Evolutionary conservation across 2,797 vertebrate genomes (phyloP), one percentile per base, ranked within the genome.

Genomic region (Acipenser ruthenus): DNA sequence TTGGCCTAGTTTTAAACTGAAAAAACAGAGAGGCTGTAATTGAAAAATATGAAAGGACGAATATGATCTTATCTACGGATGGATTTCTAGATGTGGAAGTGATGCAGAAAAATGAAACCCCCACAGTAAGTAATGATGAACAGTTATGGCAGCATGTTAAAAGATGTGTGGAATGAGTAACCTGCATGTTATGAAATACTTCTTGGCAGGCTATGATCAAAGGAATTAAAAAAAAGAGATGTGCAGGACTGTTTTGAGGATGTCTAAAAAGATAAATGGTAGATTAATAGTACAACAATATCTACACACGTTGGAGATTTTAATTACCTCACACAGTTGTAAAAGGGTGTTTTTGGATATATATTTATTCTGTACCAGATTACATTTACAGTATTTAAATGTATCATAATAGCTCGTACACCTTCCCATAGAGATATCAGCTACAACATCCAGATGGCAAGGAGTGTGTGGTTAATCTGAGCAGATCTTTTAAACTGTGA

Each of bases 401-500:
- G 47, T 23, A 51, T 63, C 50, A 9, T 49, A 7, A n/a, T 51
- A 79, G 66, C 70, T 71, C 74, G 71, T 23, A 50, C 55, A n/a
- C 55, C 55, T 13, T 58, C 11, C 6, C 55, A 13, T n/a, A 58
- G 10, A 58, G 55, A 58, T 58, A 58, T 58, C 55, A 58, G 55
- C 55, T 58, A 9, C 12, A n/a, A 6, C 7, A 48, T 83, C 84
- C 88, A 89, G 84, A 88, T 87, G 87, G 55, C 10, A 13, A 58
- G 55, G 55, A 58, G 12, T 58, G 55, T 58, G 55, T 58, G 55
- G 12, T 58, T 58, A 58, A 58, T 58, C 55, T 15, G n/a, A 58
- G 12, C 55, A 58, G 55, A 58, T 58, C 12, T 58, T 10, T 58
- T 58, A 58, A 58, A 13, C 55, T 1, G 55, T 58, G 15, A 58